Base-by-base conservation (phyloP, 2,113 vertebrate genomes). In the Chelonoidis abingdonii region DNA sequence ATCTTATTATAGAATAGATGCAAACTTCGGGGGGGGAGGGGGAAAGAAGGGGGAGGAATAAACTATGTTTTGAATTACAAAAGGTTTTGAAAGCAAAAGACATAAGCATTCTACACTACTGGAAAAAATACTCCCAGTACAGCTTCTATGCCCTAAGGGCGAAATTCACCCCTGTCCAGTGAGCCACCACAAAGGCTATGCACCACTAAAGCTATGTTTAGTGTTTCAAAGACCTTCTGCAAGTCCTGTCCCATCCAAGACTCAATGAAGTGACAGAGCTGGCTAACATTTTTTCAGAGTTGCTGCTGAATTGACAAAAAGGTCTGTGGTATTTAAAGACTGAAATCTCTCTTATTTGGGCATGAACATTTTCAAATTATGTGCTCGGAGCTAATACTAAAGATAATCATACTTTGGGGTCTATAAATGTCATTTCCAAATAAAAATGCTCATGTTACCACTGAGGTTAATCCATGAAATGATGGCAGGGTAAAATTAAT, bases 401-500 rank as follows among this genome's bases (percentile, higher is more conserved):
- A 92, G 95, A 83, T 44, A 89, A 90, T 12, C 3, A 19, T 0
- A 1, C 8, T 27, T 84, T 8, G 38, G 54, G 1, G 3, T 80
- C 89, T 56, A 81, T 21, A 95, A 92, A 52, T 44, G 83, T 0
- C 1, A 85, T 59, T 94, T 69, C 87, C 41, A 93, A 95, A 85
- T 13, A 85, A n/a, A 86, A 90, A 17, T 1, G 0, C 31, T 56
- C 12, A 35, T 22, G 87, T 54, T 52, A 92, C 90, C 21, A 81
- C 31, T n/a, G 54, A 54, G 84, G 76, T 56, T 72, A 90, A 86
- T 41, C 31, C 47, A 47, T 59, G 50, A 92, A 93, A 95, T 5
- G 19, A 81, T 65, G 93, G 19, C 31, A 90, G 21, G 9, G 41
- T 79, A 89, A 93, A 94, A 93, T 87, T 75, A 75, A 83, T 80